Conservation (phyloP, 2,113 vertebrate species). For the Elephantulus edwardii region DNA sequence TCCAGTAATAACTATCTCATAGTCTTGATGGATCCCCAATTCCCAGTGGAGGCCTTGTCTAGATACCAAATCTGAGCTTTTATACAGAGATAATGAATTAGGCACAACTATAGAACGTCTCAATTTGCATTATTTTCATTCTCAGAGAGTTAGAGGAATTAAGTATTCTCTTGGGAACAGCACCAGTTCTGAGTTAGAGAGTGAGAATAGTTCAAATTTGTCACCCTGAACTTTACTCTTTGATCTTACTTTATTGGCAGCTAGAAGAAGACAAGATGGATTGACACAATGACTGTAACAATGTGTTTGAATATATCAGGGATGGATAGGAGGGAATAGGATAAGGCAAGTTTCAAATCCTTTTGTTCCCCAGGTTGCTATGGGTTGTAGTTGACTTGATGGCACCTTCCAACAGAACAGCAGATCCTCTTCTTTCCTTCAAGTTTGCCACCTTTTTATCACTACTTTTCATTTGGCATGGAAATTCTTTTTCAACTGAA, state of each 20-base stretch:
- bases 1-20: not conserved
- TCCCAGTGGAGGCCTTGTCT: not conserved
- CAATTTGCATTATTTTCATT: not conserved
- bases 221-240: too few relatives aligned
- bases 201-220: not conserved
- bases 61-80: not conserved
- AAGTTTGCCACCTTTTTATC: not conserved
- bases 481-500: constrained; percentile 13
- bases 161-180: not conserved
- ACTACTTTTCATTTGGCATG: not conserved
- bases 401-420: too few relatives aligned
- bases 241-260: constrained; percentile 2
- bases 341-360: too few relatives aligned
- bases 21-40: not conserved
- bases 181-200: not conserved
- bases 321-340: too few relatives aligned
- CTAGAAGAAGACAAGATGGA: too few relatives aligned
- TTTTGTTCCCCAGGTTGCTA: too few relatives aligned
- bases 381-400: too few relatives aligned
- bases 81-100: constrained; percentile 9
- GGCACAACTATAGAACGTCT: not conserved
- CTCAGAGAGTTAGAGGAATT: not conserved
- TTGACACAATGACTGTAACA: too few relatives aligned
- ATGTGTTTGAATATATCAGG: too few relatives aligned
- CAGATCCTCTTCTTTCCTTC: not conserved